A percentile compares a stretch with the other conserved stretches of the same genome.
Evolutionary conservation across 2,797 vertebrate genomes (phyloP).

Genomic region (Pagetopsis macropterus): DNA sequence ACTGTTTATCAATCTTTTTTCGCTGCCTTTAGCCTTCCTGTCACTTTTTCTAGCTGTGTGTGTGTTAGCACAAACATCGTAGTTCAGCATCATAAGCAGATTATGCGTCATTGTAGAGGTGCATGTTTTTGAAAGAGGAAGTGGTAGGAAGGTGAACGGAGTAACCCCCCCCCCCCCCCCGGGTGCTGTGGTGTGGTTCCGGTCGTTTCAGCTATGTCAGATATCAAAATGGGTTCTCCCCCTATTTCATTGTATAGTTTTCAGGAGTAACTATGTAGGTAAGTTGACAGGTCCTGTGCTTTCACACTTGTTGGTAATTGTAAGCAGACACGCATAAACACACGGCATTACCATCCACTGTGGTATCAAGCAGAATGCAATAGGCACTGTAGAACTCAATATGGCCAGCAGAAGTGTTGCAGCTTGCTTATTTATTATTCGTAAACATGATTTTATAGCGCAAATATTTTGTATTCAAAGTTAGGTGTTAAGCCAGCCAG

Average conservation of each 20-base stretch:
- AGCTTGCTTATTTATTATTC: slow-evolving; percentile 9
- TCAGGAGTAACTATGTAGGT: slow-evolving; percentile 23
- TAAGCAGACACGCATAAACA: slow-evolving; percentile 46
- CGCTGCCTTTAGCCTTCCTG: background rate
- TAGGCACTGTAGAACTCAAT: slow-evolving; percentile 9
- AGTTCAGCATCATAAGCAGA: slow-evolving; percentile 92
- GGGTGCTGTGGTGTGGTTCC: slow-evolving; percentile 89
- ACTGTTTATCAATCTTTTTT: slow-evolving; percentile 64
- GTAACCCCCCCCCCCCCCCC: slow-evolving; percentile 82
- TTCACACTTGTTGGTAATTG: slow-evolving; percentile 42
- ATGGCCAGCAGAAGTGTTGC: background rate
- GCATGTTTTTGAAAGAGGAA: slow-evolving; percentile 84
- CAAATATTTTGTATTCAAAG: background rate
- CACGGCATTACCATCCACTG: slow-evolving; percentile 32
- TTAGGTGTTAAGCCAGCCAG: background rate
- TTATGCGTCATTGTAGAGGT: slow-evolving; percentile 96
- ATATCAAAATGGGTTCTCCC: slow-evolving; percentile 88
- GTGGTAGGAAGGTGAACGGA: slow-evolving; percentile 89
- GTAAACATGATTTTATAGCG: background rate
- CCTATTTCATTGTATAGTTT: slow-evolving; percentile 22
- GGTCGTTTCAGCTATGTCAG: slow-evolving; percentile 91
- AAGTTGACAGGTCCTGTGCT: slow-evolving; percentile 35
- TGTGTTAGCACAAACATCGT: slow-evolving; percentile 91
- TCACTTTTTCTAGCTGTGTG: slow-evolving; percentile 70
- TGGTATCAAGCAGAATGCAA: slow-evolving; percentile 3